These are phyloP conservation scores for Phaethon lepturus DNA, from an alignment of 2,113 vertebrate species.

Conservation along the genomic window DNA sequence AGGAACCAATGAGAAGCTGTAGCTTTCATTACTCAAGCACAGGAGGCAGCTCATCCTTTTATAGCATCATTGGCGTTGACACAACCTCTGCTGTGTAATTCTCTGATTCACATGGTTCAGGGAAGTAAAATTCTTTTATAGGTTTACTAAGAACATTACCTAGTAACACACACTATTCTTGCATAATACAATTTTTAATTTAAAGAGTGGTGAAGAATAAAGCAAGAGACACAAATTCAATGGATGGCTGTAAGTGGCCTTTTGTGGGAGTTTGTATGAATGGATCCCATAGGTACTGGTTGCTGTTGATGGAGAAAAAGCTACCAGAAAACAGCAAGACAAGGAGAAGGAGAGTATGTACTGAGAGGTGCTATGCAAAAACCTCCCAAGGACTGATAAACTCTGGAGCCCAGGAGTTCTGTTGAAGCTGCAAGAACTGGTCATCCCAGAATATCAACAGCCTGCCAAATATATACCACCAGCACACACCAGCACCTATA, in stretches of 20 bases:
- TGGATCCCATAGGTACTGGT: background rate
- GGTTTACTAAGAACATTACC: background rate
- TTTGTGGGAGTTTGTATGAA: background rate
- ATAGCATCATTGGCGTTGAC: background rate
- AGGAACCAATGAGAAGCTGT: background rate
- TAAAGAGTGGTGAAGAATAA: background rate
- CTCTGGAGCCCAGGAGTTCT: background rate
- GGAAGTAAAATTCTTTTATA: background rate
- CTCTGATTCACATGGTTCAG: background rate
- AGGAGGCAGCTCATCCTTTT: background rate
- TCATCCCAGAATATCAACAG: background rate
- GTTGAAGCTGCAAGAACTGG: background rate
- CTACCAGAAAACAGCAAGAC: background rate
- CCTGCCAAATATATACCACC: background rate
- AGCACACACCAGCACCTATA: background rate
- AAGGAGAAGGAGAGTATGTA: background rate
- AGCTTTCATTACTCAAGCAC: background rate
- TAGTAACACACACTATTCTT: background rate
- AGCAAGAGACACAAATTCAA: background rate
- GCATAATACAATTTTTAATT: background rate
- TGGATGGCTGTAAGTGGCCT: background rate
- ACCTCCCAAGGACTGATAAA: background rate
- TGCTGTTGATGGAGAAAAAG: background rate
- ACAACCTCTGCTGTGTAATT: background rate
- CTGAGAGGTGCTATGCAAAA: background rate